A percentile compares a stretch with the other conserved stretches of the same genome.
phyloP scores from a whole-genome alignment of 2,888 invertebrate species.

The Eulithis prunata region DNA sequence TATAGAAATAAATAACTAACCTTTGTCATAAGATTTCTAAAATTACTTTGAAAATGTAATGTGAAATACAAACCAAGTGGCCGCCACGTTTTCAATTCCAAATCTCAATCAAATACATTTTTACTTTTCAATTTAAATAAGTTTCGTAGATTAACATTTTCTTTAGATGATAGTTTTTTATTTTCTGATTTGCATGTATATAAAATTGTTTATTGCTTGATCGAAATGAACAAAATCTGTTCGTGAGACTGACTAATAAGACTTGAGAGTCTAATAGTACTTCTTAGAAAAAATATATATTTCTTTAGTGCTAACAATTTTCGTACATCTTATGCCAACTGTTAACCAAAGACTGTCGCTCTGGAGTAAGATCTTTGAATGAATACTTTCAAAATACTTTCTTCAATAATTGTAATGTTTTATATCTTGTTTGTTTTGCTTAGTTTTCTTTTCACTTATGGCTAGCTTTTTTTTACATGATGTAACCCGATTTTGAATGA shows the following conservation, averaged over 20 bases:
- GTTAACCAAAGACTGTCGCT: constrained; percentile 62
- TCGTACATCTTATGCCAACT: constrained; percentile 46
- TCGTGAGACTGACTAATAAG: constrained; percentile 66
- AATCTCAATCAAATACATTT: constrained; percentile 39
- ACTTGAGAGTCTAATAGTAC: constrained; percentile 45
- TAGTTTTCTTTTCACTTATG: constrained; percentile 15
- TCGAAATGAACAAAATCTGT: constrained; percentile 56
- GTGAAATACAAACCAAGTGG: background rate
- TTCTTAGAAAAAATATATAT: constrained; percentile 46
- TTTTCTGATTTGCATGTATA: constrained; percentile 43
- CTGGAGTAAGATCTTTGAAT: constrained; percentile 42
- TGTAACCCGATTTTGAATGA: constrained; percentile 7
- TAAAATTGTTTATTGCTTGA: constrained; percentile 53
- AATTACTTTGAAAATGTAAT: constrained; percentile 7
- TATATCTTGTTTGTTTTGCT: constrained; percentile 6
- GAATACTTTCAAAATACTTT: constrained; percentile 24
- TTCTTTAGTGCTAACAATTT: constrained; percentile 41
- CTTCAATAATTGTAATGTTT: constrained; percentile 19
- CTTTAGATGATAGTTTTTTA: constrained; percentile 19
- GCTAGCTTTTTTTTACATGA: constrained; percentile 1
- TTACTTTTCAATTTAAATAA: constrained; percentile 25
- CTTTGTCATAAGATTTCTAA: constrained; percentile 7
- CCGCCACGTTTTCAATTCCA: constrained; percentile 15
- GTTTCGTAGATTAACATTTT: constrained; percentile 15
- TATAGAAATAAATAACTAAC: background rate